Evolutionary conservation across 2,888 invertebrate species (phyloP).

Genomic region (Xylocampa areola): DNA sequence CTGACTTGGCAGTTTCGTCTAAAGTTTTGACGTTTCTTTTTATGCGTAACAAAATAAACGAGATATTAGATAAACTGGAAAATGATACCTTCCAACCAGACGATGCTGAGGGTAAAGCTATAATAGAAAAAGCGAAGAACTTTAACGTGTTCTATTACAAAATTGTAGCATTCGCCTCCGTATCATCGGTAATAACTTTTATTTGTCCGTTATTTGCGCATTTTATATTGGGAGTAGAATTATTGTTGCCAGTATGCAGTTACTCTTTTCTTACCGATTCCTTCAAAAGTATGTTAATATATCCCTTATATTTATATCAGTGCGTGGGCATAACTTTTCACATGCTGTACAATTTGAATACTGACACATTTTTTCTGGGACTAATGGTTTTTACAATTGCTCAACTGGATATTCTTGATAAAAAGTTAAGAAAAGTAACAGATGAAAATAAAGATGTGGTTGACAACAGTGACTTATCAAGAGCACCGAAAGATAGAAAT

Average conservation of each 20-base stretch:
- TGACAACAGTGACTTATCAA: slow-evolving; percentile 11
- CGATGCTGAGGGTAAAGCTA: slow-evolving; percentile 50
- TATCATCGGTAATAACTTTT: slow-evolving; percentile 61
- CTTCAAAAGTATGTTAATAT: slow-evolving; percentile 61
- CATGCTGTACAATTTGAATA: slow-evolving; percentile 71
- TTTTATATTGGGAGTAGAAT: slow-evolving; percentile 57
- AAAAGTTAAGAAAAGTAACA: slow-evolving; percentile 67
- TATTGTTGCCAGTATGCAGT: slow-evolving; percentile 67
- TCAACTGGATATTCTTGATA: slow-evolving; percentile 74
- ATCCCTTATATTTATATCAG: slow-evolving; percentile 74
- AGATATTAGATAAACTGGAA: slow-evolving; percentile 65
- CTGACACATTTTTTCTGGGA: slow-evolving; percentile 75
- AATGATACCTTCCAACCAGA: slow-evolving; percentile 68
- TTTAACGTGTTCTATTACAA: slow-evolving; percentile 70
- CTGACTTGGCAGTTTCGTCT: slow-evolving; percentile 61
- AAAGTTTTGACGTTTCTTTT: slow-evolving; percentile 71
- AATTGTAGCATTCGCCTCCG: slow-evolving; percentile 62
- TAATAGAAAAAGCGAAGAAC: slow-evolving; percentile 62
- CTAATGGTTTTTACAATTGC: slow-evolving; percentile 70
- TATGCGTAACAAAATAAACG: slow-evolving; percentile 60
- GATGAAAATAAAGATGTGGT: slow-evolving; percentile 25
- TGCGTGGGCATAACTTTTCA: slow-evolving; percentile 68
- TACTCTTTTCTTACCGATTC: slow-evolving; percentile 72
- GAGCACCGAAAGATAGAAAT: slow-evolving; percentile 24
- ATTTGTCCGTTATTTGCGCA: slow-evolving; percentile 63